Conservation (phyloP, 2,113 vertebrate genomes). For the human (Homo sapiens) region GRCh38 chr12:68493001-68493500, state of each 20-base stretch:
- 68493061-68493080: slow-evolving; percentile 43
- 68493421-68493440: too few species aligned
- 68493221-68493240: background rate
- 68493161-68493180: background rate
- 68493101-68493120: background rate
- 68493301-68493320: slow-evolving; percentile 25
- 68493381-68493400: too few species aligned
- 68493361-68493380: background rate
- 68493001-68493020: background rate
- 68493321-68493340: too few species aligned
- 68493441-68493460: too few species aligned
- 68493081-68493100: background rate
- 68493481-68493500: too few species aligned
- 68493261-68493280: background rate
- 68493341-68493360: too few species aligned
- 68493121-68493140: background rate
- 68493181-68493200: background rate
- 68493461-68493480: too few species aligned
- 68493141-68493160: background rate
- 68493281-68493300: slow-evolving; percentile 1
- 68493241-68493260: background rate
- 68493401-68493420: too few species aligned
- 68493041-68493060: background rate
- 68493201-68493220: background rate
- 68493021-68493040: background rate